Percentiles rank a stretch among this genome's conserved stretches.
Conservation (phyloP, 2,113 vertebrate species). For the Marmota flaviventris region DNA sequence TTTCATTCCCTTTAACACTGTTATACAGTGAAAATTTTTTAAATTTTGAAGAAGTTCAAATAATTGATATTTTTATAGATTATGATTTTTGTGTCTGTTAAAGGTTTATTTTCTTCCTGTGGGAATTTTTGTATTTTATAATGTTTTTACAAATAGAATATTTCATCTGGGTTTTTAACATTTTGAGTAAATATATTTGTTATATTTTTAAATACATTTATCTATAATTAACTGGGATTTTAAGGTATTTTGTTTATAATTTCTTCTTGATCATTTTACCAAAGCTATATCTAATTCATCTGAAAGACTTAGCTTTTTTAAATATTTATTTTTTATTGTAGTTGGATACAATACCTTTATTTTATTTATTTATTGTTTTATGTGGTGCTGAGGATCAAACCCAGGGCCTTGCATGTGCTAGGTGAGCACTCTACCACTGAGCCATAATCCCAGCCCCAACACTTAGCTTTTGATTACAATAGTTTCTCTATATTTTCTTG, state of each 20-base stretch:
- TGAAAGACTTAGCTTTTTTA: neutral
- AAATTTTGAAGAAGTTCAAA: neutral
- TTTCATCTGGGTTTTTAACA: neutral
- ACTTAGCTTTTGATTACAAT: neutral
- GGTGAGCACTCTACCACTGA: too few species aligned
- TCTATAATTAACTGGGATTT: conserved; percentile 21
- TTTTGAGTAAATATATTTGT: conserved; percentile 3
- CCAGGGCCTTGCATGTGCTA: too few species aligned
- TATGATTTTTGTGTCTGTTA: neutral
- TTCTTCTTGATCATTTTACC: neutral
- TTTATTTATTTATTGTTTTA: too few species aligned
- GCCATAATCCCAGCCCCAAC: too few species aligned
- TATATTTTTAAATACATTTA: neutral
- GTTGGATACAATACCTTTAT: too few species aligned
- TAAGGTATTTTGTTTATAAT: neutral
- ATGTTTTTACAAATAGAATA: conserved; percentile 5
- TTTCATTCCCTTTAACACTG: neutral
- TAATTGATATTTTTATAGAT: neutral
- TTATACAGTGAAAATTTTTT: neutral
- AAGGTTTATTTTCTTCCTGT: neutral
- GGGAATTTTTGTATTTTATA: neutral
- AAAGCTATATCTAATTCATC: neutral
- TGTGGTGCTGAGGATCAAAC: too few species aligned
- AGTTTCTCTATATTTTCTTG: neutral
- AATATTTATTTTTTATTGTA: too few species aligned